Percentiles rank a stretch among this genome's conserved stretches.
These are phyloP conservation scores for Erebia aethiops DNA, from an alignment of 2,888 invertebrate species.

Conservation along the genomic window DNA sequence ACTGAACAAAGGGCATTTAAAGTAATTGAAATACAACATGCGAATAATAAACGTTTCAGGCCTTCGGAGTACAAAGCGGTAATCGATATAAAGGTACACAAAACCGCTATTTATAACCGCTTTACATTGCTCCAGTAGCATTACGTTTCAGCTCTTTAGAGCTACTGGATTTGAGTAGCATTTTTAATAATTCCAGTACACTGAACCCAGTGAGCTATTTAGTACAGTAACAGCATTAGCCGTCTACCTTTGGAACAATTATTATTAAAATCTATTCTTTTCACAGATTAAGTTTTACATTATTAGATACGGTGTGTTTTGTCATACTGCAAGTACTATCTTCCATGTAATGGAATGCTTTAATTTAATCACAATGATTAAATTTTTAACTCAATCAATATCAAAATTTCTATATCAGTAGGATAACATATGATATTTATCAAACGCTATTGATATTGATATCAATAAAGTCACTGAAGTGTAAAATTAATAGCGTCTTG, in stretches of 20 bases:
- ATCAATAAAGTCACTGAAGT: too few species aligned
- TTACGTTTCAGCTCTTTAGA: background rate
- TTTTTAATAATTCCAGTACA: background rate
- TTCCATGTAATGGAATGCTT: too few species aligned
- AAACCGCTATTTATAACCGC: slow-evolving; percentile 13
- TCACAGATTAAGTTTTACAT: too few species aligned
- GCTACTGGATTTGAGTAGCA: background rate
- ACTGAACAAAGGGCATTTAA: slow-evolving; percentile 25
- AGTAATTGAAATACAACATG: slow-evolving; percentile 23
- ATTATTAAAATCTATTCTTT: too few species aligned
- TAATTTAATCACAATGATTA: too few species aligned
- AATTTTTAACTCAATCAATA: too few species aligned
- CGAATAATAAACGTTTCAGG: slow-evolving; percentile 24
- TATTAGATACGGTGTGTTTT: too few species aligned
- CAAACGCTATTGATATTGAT: too few species aligned
- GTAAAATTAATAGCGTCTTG: too few species aligned
- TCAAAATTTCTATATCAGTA: too few species aligned
- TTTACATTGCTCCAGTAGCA: slow-evolving; percentile 1
- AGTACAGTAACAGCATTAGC: background rate
- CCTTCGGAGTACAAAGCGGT: slow-evolving; percentile 18
- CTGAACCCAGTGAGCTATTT: background rate
- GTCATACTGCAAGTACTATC: too few species aligned
- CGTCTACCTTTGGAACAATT: background rate
- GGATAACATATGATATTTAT: too few species aligned
- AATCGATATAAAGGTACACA: slow-evolving; percentile 31